Evolutionary conservation across 1,140 invertebrate species (phyloP), one percentile per base, ranked within the genome.

Genomic region (Zelostemma sp.): DNA sequence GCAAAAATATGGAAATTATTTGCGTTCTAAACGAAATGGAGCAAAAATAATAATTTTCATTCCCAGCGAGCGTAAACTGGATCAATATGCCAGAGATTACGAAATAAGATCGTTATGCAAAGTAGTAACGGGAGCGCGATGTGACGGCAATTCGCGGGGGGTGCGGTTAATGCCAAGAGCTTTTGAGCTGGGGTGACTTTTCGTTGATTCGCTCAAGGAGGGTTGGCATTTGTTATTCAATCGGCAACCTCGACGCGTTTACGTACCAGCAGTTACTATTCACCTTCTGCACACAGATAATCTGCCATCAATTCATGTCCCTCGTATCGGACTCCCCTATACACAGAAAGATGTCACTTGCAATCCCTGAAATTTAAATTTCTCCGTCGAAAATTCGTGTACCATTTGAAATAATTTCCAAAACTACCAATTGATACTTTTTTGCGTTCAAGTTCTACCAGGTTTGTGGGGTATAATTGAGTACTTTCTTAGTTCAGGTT

Each of bases 161-260:
- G 77, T 79, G 80, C 80, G 76, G 80, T 82, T 83, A 81, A 80
- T 73, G 80, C 68, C 71, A 78, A 71, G 49, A 68, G 72, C 71
- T 56, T 68, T 62, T 67, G 67, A 78, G 56, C 41, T 65, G 72
- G 82, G 79, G 74, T 76, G 75, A 72, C 74, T 78, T 79, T 77
- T 82, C 68, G 77, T 70, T 78, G 79, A 83, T 78, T 83, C 81
- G 79, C 75, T 74, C 69, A 46, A 75, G 47, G 71, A 81, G 82
- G 80, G 77, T 80, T 76, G 81, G 75, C 77, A 74, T 84, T 84
- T 82, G 80, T 84, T 83, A 83, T 84, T 85, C 82, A 84, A 85
- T 84, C 83, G 82, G 76, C 68, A 77, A 77, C 62, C 66, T 70
- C 60, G 33, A 41, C 60, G 54, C 48, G 46, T 55, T 67, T 60